phyloP scores from a whole-genome alignment of 2,888 invertebrate species.

The Rapana venosa region DNA sequence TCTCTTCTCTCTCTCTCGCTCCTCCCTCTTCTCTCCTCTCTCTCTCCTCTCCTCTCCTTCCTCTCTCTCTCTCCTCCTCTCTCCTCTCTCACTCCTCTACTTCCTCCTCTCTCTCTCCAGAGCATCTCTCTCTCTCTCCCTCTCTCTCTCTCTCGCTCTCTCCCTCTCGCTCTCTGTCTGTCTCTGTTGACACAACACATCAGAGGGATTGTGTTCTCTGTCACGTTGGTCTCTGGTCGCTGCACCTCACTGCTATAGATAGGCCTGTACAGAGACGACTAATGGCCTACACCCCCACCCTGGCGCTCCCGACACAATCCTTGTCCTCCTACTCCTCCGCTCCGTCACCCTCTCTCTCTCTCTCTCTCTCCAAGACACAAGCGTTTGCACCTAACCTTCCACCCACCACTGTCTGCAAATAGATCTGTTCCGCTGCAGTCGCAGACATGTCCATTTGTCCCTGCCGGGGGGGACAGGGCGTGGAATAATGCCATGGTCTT shows the following conservation, averaged over 20 bases:
- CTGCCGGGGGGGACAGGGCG: neutral
- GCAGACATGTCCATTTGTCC: slow-evolving; percentile 20
- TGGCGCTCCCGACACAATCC: neutral
- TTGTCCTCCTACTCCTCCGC: neutral
- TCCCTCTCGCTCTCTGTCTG: neutral
- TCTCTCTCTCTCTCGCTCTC: neutral
- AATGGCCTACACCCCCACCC: neutral
- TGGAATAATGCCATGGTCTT: slow-evolving; percentile 14
- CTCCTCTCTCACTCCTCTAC: neutral
- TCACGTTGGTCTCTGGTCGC: too few species aligned
- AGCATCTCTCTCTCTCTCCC: neutral
- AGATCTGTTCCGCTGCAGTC: neutral
- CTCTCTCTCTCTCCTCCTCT: slow-evolving; percentile 4
- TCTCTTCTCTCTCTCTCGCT: neutral
- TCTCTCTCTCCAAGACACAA: neutral
- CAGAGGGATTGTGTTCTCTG: too few species aligned
- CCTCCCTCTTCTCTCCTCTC: neutral
- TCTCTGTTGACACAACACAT: neutral
- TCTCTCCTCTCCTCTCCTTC: too few species aligned
- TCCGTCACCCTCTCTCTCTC: neutral
- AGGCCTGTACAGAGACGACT: too few species aligned
- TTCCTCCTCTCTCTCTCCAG: neutral
- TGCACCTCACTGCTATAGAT: too few species aligned
- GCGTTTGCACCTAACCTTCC: neutral
- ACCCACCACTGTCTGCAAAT: neutral